Base-by-base conservation (phyloP, 2,113 vertebrate species). In the Carassius gibelio region DNA sequence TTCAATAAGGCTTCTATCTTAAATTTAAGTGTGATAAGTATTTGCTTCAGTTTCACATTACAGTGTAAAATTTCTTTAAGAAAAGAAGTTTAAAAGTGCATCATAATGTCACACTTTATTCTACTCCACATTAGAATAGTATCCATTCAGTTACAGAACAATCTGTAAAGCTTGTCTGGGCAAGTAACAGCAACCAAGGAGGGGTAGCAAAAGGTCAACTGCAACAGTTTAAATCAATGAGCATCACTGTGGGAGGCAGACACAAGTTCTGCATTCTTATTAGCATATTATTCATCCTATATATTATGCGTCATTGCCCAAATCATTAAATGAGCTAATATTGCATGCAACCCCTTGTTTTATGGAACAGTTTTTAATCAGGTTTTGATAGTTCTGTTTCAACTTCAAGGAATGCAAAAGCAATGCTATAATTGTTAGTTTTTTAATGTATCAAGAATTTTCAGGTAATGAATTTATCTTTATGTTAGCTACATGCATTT, bases 171-270 rank as follows among this genome's bases (percentile, higher is more conserved):
- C 48, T 76, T 52, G 13, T 34, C 14, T 50, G 48, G 23, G 48
- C 75, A 34, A 76, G 26, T 30, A 55, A 50, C 48, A 55, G 48
- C 13, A 30, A 76, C 74, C 75, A 76, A 55, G 15, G 15, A 76
- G 48, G 48, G 50, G 55, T 30, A 55, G 75, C 75, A 76, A 76
- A 76, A 76, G 48, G 75, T 76, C 48, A 76, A 76, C 55, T 76
- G 75, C 75, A 55, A 76, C n/a, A 55, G 75, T 55, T 76, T 76
- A 76, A 76, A 76, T 76, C 75, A 76, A 55, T 76, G 75, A 76
- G 75, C 26, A 76, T 55, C 75, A 26, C 48, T 19, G 50, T 74
- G 42, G 71, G 71, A 74, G 50, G 45, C 75, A 19, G 48, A 52
- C 48, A 55, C 75, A 55, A 55, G 11, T 76, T 14, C 74, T 34